Base-by-base conservation (phyloP, 2,888 invertebrate genomes). In the Agrypnus murinus region DNA sequence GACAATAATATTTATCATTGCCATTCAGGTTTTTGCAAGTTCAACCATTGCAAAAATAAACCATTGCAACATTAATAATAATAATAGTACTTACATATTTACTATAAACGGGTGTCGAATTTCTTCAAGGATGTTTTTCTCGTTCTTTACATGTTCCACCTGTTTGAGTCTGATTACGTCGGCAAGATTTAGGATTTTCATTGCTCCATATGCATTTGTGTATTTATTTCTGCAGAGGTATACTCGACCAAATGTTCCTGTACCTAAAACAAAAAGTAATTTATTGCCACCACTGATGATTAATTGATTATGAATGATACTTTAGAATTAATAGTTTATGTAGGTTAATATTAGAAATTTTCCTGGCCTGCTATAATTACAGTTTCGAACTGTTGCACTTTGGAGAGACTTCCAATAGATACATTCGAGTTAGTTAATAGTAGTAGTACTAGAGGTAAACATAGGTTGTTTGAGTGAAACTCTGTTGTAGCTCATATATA, bases 101-200 rank as follows among this genome's bases (percentile, higher is more conserved):
- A 99, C 97, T 82, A 99, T 93, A 87, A 99, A 99, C 62, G 98
- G 98, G 88, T 99, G 98, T 80, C 93, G 90, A 79, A 98, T 93
- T 87, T 95, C 94, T 74, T 93, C 90, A 72, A 99, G 89, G 80
- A 99, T 96, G 80, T 92, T 93, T 86, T 98, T 97, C 87, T 99
- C 99, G 86, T 97, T 98, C 88, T 96, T 95, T 73, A 98, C 98
- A 86, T 99, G 99, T 81, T 97, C 97, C 79, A 97, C 95, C 88
- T 98, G 98, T 86, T 98, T 96, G 79, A 96, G 89, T 82, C 96
- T 91, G 81, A 99, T 95, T 75, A 99, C 95, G 86, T 97, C 96
- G 46, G 94, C 91, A 89, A 98, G 95, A 69, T 95, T 93, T 75
- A 99, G 89, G 77, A 98, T 94, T 88, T 99, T 99, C 90, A 99